Conservation (phyloP, 2,113 vertebrate species). For the Nesoenas mayeri region DNA sequence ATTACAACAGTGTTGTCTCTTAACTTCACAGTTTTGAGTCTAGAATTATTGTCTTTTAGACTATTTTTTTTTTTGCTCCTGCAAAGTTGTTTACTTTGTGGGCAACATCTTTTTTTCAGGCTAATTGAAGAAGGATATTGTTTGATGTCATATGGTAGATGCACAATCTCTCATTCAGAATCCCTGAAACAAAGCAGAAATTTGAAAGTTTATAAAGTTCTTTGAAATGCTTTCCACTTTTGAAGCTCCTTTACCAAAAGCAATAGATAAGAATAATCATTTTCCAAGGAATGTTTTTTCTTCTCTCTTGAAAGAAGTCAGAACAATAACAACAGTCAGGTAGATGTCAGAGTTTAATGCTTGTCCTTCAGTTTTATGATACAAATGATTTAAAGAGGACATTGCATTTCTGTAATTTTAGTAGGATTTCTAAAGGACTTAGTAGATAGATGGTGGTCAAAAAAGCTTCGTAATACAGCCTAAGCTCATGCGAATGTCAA, state of each 20-base stretch:
- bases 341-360: not conserved
- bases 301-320: not conserved
- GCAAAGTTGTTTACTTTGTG: not conserved
- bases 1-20: not conserved
- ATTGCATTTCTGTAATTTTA: not conserved
- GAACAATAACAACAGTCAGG: not conserved
- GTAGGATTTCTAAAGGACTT: not conserved
- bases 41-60: not conserved
- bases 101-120: not conserved
- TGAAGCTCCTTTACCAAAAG: not conserved
- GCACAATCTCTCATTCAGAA: not conserved
- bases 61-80: not conserved
- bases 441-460: conserved; percentile 9
- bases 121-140: not conserved
- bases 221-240: not conserved
- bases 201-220: not conserved
- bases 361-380: conserved; percentile 17
- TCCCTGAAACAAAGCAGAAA: not conserved
- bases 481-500: conserved; percentile 67
- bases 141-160: not conserved
- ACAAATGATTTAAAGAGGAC: conserved; percentile 28
- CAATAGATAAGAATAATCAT: not conserved
- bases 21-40: not conserved
- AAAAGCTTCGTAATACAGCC: conserved; percentile 51
- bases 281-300: not conserved